Evolutionary conservation across 2,797 vertebrate species (phyloP).

Genomic region (Australoheros facetus): DNA sequence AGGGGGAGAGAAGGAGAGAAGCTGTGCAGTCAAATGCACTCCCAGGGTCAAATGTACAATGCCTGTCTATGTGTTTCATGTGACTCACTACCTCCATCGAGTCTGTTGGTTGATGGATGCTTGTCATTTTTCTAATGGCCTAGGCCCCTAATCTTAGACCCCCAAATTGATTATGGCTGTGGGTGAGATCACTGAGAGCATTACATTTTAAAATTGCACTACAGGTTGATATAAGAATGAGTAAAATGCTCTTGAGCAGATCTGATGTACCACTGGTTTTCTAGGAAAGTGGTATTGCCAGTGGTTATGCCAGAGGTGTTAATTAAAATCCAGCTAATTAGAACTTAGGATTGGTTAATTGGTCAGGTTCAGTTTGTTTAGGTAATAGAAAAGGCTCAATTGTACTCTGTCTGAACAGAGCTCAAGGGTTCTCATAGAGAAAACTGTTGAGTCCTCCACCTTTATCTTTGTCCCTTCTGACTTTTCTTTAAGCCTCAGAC

Average conservation of each 20-base stretch:
- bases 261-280: slow-evolving; percentile 19
- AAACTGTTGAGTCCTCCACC: slow-evolving; percentile 59
- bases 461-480: slow-evolving; percentile 71
- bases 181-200: slow-evolving; percentile 46
- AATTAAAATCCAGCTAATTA: slow-evolving; percentile 54
- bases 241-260: slow-evolving; percentile 19
- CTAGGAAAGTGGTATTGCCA: slow-evolving; percentile 27
- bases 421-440: slow-evolving; percentile 44
- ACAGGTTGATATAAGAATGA: slow-evolving; percentile 30
- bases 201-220: slow-evolving; percentile 39
- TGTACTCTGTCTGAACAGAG: slow-evolving; percentile 38
- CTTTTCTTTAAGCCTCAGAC: slow-evolving; percentile 67
- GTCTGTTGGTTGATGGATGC: slow-evolving; percentile 52
- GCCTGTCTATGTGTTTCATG: slow-evolving; percentile 39
- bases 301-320: slow-evolving; percentile 44
- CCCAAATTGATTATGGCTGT: slow-evolving; percentile 47
- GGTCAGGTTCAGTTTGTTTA: slow-evolving; percentile 44
- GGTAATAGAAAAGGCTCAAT: slow-evolving; percentile 36
- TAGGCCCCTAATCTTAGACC: slow-evolving; percentile 37
- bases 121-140: slow-evolving; percentile 60
- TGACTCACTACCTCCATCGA: slow-evolving; percentile 32
- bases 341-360: slow-evolving; percentile 38
- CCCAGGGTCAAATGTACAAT: slow-evolving; percentile 61
- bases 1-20: slow-evolving; percentile 14
- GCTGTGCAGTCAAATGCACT: slow-evolving; percentile 53